phyloP scores from a whole-genome alignment of 2,797 vertebrate species.

The Mus minutoides region DNA sequence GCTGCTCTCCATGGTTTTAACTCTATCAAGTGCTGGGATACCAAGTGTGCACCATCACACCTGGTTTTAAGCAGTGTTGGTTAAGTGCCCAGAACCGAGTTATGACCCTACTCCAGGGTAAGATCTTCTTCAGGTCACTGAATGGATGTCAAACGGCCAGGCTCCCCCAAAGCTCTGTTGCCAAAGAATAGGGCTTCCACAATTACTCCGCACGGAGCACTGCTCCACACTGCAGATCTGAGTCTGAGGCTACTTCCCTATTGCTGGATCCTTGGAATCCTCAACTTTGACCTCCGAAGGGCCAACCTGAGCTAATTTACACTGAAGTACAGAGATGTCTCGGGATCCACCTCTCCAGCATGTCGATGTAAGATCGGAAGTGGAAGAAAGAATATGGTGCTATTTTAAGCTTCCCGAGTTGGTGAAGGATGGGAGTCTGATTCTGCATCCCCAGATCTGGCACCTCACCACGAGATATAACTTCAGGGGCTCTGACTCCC shows the following conservation, averaged over 20 bases:
- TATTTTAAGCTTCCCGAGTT: neutral
- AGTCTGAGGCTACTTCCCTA: neutral
- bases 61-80: neutral
- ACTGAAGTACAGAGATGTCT: neutral
- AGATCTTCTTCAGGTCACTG: neutral
- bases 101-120: neutral
- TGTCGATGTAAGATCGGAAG: neutral
- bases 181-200: neutral
- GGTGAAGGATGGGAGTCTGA: neutral
- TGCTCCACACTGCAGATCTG: neutral
- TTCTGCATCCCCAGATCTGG: neutral
- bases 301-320: neutral
- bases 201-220: fast-evolving
- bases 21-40: neutral
- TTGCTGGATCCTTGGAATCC: neutral
- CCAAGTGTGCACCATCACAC: too few relatives aligned
- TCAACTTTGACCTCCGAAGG: neutral
- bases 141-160: neutral
- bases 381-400: neutral
- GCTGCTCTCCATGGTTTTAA: neutral
- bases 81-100: neutral
- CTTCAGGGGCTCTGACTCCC: neutral
- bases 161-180: neutral
- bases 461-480: neutral
- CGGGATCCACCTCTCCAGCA: neutral